These are phyloP conservation scores for Pseudococcus viburni DNA, from an alignment of 2,888 invertebrate genomes.

Conservation along the genomic window DNA sequence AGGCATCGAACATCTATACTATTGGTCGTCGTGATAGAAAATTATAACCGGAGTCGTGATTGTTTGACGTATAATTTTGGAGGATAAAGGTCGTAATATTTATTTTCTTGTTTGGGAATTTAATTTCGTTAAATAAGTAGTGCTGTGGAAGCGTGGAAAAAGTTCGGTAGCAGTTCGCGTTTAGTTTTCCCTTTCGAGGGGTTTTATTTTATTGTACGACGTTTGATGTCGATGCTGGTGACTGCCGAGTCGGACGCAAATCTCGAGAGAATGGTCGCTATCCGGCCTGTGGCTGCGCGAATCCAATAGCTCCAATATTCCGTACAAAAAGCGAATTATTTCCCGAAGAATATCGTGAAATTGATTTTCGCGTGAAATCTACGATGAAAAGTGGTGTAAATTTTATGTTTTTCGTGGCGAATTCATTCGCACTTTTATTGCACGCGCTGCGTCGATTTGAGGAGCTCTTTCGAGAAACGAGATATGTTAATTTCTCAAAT, in stretches of 20 bases:
- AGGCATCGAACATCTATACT: not conserved
- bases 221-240: not conserved
- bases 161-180: not conserved
- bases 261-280: conserved; percentile 35
- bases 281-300: not conserved
- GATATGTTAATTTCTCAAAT: no score
- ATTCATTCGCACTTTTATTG: not conserved
- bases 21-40: not conserved
- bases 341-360: conserved; percentile 7
- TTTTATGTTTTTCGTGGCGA: not conserved
- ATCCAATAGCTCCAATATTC: not conserved
- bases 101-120: conserved; percentile 18
- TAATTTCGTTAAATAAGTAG: not conserved
- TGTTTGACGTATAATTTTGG: not conserved
- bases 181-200: not conserved
- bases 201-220: conserved; percentile 12
- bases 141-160: not conserved
- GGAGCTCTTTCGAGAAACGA: not conserved
- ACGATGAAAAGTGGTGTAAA: conserved; percentile 5
- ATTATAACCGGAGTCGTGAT: not conserved
- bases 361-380: conserved; percentile 39
- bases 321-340: conserved; percentile 33
- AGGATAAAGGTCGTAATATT: not conserved
- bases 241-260: not conserved
- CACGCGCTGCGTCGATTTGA: not conserved